These are phyloP conservation scores for Philonicus albiceps DNA, from an alignment of 2,888 invertebrate genomes.

Conservation along the genomic window DNA sequence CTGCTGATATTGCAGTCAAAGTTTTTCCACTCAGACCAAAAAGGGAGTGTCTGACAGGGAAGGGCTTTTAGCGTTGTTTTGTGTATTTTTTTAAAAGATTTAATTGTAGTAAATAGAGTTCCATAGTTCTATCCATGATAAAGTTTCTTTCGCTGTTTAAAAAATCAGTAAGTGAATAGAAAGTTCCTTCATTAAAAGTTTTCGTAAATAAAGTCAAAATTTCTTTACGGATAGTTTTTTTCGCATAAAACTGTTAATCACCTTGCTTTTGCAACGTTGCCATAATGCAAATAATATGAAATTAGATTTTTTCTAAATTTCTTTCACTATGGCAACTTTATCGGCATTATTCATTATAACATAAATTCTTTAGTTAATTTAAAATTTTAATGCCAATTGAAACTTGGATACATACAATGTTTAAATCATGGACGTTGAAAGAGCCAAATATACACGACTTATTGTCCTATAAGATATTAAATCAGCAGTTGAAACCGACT, in stretches of 20 bases:
- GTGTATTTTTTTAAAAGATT: background rate
- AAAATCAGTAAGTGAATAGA: background rate
- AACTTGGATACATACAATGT: too few relatives aligned
- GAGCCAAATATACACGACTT: too few relatives aligned
- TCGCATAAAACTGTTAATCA: background rate
- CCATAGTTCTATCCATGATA: background rate
- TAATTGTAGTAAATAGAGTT: conserved; percentile 21
- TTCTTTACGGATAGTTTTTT: background rate
- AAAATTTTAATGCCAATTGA: too few relatives aligned
- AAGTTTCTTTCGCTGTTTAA: background rate
- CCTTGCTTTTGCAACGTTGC: background rate
- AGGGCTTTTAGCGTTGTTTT: conserved; percentile 19
- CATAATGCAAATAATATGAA: background rate
- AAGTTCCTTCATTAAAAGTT: background rate
- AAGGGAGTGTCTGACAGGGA: conserved; percentile 32
- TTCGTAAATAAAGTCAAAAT: background rate
- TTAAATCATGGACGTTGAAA: too few relatives aligned
- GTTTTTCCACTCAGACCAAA: conserved; percentile 42
- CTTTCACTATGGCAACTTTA: background rate
- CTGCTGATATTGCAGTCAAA: conserved; percentile 45
- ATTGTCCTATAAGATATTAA: too few relatives aligned
- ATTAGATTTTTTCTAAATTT: background rate
- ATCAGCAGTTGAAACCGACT: too few relatives aligned
- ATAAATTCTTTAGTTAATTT: too few relatives aligned
- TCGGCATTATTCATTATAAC: background rate